Percentiles rank a stretch among this genome's conserved stretches.
Conservation (phyloP, 2,888 invertebrate species). For the Cremastinae sp. region DNA sequence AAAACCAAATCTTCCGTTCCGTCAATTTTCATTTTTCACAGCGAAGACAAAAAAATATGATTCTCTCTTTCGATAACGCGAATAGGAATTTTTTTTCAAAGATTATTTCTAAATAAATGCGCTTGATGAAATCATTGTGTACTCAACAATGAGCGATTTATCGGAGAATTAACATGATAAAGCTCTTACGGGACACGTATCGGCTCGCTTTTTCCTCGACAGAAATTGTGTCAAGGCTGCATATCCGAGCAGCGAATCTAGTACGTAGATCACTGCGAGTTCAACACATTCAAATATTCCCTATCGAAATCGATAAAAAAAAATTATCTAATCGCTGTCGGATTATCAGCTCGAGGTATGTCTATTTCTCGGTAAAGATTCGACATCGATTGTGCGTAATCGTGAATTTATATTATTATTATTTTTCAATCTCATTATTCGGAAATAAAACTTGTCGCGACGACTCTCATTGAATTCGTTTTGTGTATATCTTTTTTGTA, state of each 20-base stretch:
- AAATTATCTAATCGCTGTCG: slow-evolving; percentile 49
- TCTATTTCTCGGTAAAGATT: slow-evolving; percentile 21
- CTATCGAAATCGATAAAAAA: slow-evolving; percentile 9
- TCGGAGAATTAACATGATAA: neutral
- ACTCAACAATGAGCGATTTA: neutral
- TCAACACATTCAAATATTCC: slow-evolving; percentile 34
- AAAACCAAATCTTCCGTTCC: no score
- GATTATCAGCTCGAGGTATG: slow-evolving; percentile 32
- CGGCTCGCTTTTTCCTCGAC: neutral
- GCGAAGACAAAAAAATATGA: neutral
- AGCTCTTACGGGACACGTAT: no score
- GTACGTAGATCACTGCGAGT: slow-evolving; percentile 15
- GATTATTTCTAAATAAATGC: no score
- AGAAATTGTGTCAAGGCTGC: slow-evolving; percentile 49
- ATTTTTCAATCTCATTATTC: no score
- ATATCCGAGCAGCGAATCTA: neutral
- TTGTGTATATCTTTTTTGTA: no score
- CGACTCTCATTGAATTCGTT: no score
- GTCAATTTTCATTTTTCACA: neutral
- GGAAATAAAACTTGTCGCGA: no score
- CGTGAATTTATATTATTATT: slow-evolving; percentile 44
- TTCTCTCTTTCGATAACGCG: neutral
- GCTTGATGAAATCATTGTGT: neutral
- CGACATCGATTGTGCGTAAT: slow-evolving; percentile 38
- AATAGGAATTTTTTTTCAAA: neutral